Base-by-base conservation (phyloP, 2,888 invertebrate species). In the Apoda limacodes region DNA sequence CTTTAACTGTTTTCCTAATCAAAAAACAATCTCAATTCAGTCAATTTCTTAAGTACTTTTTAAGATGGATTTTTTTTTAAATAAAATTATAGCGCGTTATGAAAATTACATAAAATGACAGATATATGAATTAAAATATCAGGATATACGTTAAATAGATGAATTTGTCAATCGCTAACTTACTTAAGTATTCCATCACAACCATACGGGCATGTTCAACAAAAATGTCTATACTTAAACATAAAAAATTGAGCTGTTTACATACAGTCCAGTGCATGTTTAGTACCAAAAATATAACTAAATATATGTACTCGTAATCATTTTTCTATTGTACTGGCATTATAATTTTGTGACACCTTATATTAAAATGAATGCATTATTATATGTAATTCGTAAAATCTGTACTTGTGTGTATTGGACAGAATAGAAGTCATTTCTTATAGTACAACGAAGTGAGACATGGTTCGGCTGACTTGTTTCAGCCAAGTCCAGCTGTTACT, bases 121-220 rank as follows among this genome's bases (percentile, higher is more conserved):
- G n/a, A n/a, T n/a, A n/a, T n/a, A n/a, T n/a, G n/a, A n/a, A n/a
- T n/a, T n/a, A n/a, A n/a, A n/a, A n/a, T n/a, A n/a, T n/a, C n/a
- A n/a, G n/a, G n/a, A n/a, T n/a, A n/a, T n/a, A n/a, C n/a, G n/a
- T n/a, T n/a, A n/a, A n/a, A n/a, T n/a, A n/a, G n/a, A n/a, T n/a
- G n/a, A n/a, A n/a, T n/a, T n/a, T n/a, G n/a, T n/a, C n/a, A n/a
- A n/a, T n/a, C n/a, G n/a, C n/a, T 74, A 71, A 72, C 71, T 78
- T 76, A 80, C 74, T 74, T 78, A 78, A 75, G 76, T 80, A 80
- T 76, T 74, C 69, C 76, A 72, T 80, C 78, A 80, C 78, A 80
- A 80, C 75, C 75, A 68, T 75, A 68, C 76, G 75, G 78, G 75
- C 78, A 66, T 67, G 65, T 67, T 68, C 56, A 76, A 71, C 66